phyloP scores from a whole-genome alignment of 2,113 vertebrate genomes.

The Bubalus kerabau region DNA sequence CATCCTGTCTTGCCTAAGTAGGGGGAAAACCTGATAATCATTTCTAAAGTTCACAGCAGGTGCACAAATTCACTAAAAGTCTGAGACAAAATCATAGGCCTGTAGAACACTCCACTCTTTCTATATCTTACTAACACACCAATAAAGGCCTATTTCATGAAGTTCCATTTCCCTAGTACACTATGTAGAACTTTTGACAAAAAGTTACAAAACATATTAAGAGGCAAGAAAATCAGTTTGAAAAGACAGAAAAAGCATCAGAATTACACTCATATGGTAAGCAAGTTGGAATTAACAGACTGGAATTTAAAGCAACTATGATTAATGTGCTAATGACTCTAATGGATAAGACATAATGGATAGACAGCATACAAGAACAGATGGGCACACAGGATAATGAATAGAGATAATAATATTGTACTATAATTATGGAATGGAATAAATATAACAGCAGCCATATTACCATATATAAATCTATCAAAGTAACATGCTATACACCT shows the following conservation, averaged over 20 bases:
- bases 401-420: background rate
- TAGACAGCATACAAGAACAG: background rate
- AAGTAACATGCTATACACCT: background rate
- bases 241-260: background rate
- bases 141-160: background rate
- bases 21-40: background rate
- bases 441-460: background rate
- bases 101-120: background rate
- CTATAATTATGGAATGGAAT: background rate
- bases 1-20: background rate
- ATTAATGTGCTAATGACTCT: background rate
- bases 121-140: background rate
- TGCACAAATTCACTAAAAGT: background rate
- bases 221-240: background rate
- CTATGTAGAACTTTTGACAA: background rate
- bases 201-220: background rate
- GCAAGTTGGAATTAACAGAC: background rate
- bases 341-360: background rate
- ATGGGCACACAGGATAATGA: background rate
- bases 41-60: background rate
- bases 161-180: background rate
- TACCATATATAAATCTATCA: background rate
- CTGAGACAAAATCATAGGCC: background rate
- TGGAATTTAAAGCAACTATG: background rate
- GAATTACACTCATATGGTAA: background rate